Evolutionary conservation across 2,113 vertebrate species (phyloP).

Genomic region (Geothlypis trichas): DNA sequence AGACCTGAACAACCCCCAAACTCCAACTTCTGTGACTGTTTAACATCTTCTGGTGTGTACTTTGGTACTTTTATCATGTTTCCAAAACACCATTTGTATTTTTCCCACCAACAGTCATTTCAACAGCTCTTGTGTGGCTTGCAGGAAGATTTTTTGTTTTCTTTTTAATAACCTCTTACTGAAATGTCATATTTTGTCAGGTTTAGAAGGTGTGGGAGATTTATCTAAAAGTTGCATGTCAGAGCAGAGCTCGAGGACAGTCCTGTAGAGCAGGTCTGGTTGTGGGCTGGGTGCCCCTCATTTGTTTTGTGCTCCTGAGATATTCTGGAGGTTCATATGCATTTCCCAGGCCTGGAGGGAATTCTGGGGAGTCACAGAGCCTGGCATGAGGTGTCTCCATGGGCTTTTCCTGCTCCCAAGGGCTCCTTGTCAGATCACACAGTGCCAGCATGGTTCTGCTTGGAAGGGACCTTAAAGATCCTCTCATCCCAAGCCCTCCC

Average conservation of each 20-base stretch:
- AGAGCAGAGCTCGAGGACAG: not conserved
- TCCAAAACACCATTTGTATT: not conserved
- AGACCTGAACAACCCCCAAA: not conserved
- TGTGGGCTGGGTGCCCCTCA: not conserved
- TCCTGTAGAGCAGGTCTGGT: not conserved
- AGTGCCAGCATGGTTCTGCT: not conserved
- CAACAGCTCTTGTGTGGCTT: not conserved
- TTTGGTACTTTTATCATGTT: not conserved
- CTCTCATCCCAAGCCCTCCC: not conserved
- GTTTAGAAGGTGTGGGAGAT: not conserved
- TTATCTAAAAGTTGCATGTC: not conserved
- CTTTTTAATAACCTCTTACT: not conserved
- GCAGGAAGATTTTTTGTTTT: not conserved
- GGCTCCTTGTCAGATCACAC: not conserved
- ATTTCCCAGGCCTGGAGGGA: not conserved
- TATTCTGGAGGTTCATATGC: accelerated
- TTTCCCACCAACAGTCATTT: not conserved
- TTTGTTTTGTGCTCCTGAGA: not conserved
- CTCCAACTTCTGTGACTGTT: not conserved
- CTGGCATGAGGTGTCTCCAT: not conserved
- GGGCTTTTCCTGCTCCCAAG: not conserved
- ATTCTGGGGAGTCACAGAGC: not conserved
- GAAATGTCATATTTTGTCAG: not conserved
- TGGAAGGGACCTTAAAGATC: not conserved
- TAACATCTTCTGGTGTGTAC: not conserved